These are phyloP conservation scores for Drepanosiphum platanoidis DNA, from an alignment of 2,888 invertebrate species.

Conservation along the genomic window DNA sequence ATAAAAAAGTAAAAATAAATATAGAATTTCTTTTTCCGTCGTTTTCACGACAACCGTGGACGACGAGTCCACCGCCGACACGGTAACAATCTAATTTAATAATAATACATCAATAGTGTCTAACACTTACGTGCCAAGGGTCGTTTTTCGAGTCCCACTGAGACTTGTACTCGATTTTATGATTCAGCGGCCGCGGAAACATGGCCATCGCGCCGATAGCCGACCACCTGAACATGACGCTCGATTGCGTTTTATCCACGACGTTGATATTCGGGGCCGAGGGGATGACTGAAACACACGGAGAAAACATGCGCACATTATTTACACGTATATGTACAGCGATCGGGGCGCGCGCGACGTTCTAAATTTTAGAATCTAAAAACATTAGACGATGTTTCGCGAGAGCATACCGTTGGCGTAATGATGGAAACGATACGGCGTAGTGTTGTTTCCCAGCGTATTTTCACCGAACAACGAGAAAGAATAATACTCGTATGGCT, in stretches of 20 bases:
- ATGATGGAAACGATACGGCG: constrained; percentile 66
- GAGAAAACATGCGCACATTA: neutral
- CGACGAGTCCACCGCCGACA: no score
- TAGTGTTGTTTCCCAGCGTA: constrained; percentile 71
- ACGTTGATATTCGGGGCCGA: constrained; percentile 69
- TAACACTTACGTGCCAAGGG: constrained; percentile 64
- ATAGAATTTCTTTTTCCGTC: no score
- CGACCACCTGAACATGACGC: constrained; percentile 70
- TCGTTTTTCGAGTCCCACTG: constrained; percentile 66
- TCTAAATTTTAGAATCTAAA: no score
- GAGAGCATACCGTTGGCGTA: constrained; percentile 51
- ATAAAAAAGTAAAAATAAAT: no score
- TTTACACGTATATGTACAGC: no score
- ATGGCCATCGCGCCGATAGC: constrained; percentile 69
- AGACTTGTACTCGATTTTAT: constrained; percentile 70
- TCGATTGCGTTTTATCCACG: constrained; percentile 69
- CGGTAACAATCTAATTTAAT: neutral
- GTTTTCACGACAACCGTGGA: no score
- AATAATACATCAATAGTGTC: neutral
- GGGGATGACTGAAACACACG: constrained; percentile 69
- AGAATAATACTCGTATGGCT: constrained; percentile 69
- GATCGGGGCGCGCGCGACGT: no score
- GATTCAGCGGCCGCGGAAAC: constrained; percentile 70
- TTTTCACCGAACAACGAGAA: constrained; percentile 75
- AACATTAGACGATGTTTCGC: no score